Evolutionary conservation across 2,797 vertebrate species (phyloP), one percentile per base, ranked within the genome.

Genomic region (Gorsachius magnificus): DNA sequence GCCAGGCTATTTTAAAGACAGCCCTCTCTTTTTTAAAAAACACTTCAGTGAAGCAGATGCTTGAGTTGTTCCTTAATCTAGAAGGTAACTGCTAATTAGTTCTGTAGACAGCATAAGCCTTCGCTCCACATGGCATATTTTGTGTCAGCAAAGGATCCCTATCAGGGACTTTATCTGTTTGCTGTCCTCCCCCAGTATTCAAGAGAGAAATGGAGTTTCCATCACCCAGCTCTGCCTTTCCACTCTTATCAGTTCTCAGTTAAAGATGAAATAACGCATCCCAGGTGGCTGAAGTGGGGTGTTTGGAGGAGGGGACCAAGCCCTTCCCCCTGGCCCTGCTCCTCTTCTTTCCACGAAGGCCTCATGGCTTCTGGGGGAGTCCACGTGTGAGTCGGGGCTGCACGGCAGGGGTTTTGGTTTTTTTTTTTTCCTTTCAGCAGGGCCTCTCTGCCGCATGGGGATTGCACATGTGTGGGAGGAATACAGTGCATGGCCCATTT

Each of bases 21-120:
- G 24, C 35, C 45, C 5, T 9, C 29, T 78, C 68, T 78, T 54
- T 68, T 60, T 16, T 38, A 9, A 50, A 54, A 82, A n/a, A 45
- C 0, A 54, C 72, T 85, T 89, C 65, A 58, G 88, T 56, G 80
- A 93, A 96, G 79, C 92, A 96, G 94, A 90, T 95, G 93, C 92
- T 90, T 14, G 83, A 90, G 86, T 80, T 60, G 81, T 92, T 95
- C 92, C 78, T 70, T 94, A 80, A 89, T 93, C 63, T 86, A 92
- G 86, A 93, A 96, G 80, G 93, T 96, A 96, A 83, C 89, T 57
- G 86, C 86, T 94, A 94, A 90, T 95, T 95, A 92, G 93, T 76
- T 96, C 71, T 91, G 90, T 76, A 70, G 36, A 82, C 91, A 94
- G 82, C 51, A 45, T 17, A 90, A 91, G 86, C 89, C 86, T 94